A percentile compares a stretch with the other conserved stretches of the same genome.
Evolutionary conservation across 2,888 invertebrate genomes (phyloP).

Genomic region (Clivina fossor): DNA sequence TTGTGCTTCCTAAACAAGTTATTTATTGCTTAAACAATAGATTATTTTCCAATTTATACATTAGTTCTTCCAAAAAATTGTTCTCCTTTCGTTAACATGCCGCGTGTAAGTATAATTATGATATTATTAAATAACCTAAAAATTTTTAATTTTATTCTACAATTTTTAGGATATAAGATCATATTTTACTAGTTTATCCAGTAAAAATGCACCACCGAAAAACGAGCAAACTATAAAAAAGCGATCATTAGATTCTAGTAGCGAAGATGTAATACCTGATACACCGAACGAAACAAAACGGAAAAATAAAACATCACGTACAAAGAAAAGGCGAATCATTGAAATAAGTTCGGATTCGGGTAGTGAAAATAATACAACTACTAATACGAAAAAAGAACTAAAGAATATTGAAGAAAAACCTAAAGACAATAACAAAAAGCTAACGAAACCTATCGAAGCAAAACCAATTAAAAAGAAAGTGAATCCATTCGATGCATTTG

Average conservation of each 20-base stretch:
- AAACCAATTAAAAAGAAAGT: slow-evolving; percentile 53
- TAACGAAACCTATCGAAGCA: slow-evolving; percentile 47
- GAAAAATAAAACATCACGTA: slow-evolving; percentile 40
- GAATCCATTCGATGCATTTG: slow-evolving; percentile 61
- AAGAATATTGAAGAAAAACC: slow-evolving; percentile 30
- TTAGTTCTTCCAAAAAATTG: too few species aligned
- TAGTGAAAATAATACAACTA: slow-evolving; percentile 39
- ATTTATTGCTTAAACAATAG: too few species aligned
- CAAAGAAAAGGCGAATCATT: slow-evolving; percentile 42
- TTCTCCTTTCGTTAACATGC: too few species aligned
- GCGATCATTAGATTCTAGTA: slow-evolving; percentile 55
- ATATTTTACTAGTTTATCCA: slow-evolving; percentile 55
- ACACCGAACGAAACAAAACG: slow-evolving; percentile 52
- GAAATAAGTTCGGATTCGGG: slow-evolving; percentile 43
- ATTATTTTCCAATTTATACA: too few species aligned
- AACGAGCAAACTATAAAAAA: too few species aligned
- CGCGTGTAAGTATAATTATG: slow-evolving; percentile 20
- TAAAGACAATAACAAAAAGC: slow-evolving; percentile 40
- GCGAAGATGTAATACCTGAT: slow-evolving; percentile 61
- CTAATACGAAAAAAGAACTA: slow-evolving; percentile 31
- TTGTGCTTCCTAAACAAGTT: too few species aligned
- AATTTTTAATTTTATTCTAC: slow-evolving; percentile 8
- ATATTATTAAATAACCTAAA: not conserved
- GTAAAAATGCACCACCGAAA: slow-evolving; percentile 42
- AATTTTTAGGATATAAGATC: slow-evolving; percentile 65